Conservation (phyloP, 30 jellyfish, hydroid and myxozoan genomes). For the Pelagia noctiluca region DNA sequence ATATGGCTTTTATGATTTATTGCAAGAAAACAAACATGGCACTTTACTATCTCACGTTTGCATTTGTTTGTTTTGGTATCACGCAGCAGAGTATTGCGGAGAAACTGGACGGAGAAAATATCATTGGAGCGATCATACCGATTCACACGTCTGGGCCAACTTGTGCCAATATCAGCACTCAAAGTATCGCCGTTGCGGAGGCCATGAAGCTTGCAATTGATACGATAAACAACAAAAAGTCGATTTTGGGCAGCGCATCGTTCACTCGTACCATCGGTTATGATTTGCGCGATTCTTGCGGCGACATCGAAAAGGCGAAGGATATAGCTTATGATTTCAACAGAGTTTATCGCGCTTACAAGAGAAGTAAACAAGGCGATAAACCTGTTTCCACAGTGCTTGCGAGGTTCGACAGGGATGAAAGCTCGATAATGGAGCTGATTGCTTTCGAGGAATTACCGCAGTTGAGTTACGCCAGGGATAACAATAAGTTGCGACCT, state of each 20-base stretch:
- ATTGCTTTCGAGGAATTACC: conserved; percentile 66
- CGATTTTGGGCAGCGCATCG: conserved; percentile 13
- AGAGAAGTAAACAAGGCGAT: conserved; percentile 22
- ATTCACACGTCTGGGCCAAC: conserved; percentile 49
- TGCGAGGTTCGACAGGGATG: conserved; percentile 48
- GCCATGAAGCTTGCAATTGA: conserved; percentile 65
- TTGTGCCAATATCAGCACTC: conserved; percentile 48
- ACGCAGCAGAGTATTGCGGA: conserved; percentile 13
- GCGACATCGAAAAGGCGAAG: conserved; percentile 53
- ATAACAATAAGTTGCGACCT: conserved; percentile 29
- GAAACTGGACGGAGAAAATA: conserved; percentile 48
- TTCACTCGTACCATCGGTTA: conserved; percentile 69
- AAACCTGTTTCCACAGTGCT: conserved; percentile 78
- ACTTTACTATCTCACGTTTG: not conserved
- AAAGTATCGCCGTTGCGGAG: conserved; percentile 63
- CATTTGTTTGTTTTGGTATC: conserved; percentile 11
- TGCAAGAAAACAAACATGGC: too few species aligned
- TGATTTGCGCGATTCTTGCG: conserved; percentile 84
- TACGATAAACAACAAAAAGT: conserved; percentile 33
- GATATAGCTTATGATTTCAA: conserved; percentile 71
- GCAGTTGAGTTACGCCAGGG: conserved; percentile 77
- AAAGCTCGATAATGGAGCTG: conserved; percentile 45
- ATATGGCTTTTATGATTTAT: too few species aligned
- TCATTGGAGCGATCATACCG: conserved; percentile 66
- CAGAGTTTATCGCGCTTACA: conserved; percentile 40